These are phyloP conservation scores for Rhadinocentrus ornatus DNA, from an alignment of 2,797 vertebrate species.

Conservation along the genomic window DNA sequence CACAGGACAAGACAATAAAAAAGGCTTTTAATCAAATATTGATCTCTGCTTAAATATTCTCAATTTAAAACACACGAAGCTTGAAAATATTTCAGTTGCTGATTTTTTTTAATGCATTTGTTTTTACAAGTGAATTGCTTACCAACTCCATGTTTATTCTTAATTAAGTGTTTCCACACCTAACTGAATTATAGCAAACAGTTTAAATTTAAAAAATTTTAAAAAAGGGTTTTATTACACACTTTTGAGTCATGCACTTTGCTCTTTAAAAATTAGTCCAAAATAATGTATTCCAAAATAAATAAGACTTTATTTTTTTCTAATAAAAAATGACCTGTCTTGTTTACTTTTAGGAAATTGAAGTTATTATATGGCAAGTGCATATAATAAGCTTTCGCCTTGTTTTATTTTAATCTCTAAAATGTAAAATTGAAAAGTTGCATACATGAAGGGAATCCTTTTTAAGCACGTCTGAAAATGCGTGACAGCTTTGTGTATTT, in stretches of 20 bases:
- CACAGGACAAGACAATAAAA: constrained; percentile 74
- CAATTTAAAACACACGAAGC: constrained; percentile 54
- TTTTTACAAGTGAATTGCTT: constrained; percentile 21
- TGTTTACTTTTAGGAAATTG: constrained; percentile 39
- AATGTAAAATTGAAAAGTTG: constrained; percentile 26
- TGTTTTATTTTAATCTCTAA: constrained; percentile 42
- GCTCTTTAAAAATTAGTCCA: background rate
- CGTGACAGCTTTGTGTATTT: constrained; percentile 16
- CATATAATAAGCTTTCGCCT: constrained; percentile 30
- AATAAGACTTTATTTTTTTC: constrained; percentile 11
- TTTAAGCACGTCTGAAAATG: background rate
- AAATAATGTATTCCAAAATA: background rate
- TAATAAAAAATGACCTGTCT: constrained; percentile 16
- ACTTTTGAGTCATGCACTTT: no score
- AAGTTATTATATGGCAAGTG: constrained; percentile 34
- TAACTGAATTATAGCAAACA: constrained; percentile 9
- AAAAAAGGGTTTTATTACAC: no score
- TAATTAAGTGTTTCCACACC: background rate
- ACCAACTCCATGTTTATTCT: background rate
- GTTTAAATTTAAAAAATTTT: background rate
- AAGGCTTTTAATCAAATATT: constrained; percentile 80
- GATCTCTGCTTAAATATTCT: constrained; percentile 72
- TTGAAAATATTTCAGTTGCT: constrained; percentile 40
- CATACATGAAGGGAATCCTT: background rate
- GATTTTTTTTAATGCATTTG: constrained; percentile 29